These are phyloP conservation scores for Azorinus chamasolen DNA, from an alignment of 2,888 invertebrate species.

Conservation along the genomic window DNA sequence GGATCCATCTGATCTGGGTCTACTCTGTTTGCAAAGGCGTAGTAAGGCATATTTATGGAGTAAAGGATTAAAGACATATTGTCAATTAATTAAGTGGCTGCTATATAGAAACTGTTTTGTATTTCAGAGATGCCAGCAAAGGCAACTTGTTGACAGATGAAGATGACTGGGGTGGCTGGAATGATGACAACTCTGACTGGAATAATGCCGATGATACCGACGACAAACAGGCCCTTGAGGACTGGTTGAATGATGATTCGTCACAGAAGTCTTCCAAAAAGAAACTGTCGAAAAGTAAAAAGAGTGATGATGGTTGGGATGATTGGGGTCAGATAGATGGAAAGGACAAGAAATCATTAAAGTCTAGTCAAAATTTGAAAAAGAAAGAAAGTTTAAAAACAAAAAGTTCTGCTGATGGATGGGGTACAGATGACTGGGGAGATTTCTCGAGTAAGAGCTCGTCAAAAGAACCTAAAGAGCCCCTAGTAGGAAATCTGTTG, in stretches of 20 bases:
- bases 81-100: too few species aligned
- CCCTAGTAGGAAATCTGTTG: conserved; percentile 81
- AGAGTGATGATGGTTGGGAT: conserved; percentile 69
- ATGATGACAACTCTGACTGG: conserved; percentile 69
- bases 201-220: conserved; percentile 55
- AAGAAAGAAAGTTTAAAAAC: conserved; percentile 66
- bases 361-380: conserved; percentile 68
- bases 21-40: too few species aligned
- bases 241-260: conserved; percentile 81
- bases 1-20: too few species aligned
- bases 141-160: conserved; percentile 76
- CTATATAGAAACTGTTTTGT: not conserved
- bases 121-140: conserved; percentile 75
- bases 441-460: conserved; percentile 65
- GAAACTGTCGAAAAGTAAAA: conserved; percentile 62
- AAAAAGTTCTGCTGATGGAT: conserved; percentile 56
- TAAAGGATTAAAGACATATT: too few species aligned
- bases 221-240: conserved; percentile 79
- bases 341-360: conserved; percentile 65
- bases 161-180: conserved; percentile 76
- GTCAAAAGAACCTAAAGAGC: conserved; percentile 75
- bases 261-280: conserved; percentile 61
- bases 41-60: too few species aligned
- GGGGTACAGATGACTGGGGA: conserved; percentile 80
- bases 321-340: conserved; percentile 71